phyloP scores from a whole-genome alignment of 2,113 vertebrate species.

The Leptobrachium ailaonicum region DNA sequence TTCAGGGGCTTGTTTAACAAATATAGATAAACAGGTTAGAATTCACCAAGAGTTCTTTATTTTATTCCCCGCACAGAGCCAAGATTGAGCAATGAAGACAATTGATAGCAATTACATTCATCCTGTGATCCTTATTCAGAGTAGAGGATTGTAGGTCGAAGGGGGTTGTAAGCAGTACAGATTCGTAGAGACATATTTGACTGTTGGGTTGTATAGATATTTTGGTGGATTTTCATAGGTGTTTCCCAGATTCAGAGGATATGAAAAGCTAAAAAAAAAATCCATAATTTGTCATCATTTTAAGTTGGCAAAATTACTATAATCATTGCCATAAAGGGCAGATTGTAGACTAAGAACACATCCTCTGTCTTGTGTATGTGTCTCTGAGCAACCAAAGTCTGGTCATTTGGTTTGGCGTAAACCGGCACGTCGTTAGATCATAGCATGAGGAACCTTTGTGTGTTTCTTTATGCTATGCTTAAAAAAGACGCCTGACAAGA shows the following conservation, averaged over 20 bases:
- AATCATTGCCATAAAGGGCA: too few relatives aligned
- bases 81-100: not conserved
- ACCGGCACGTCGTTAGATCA: too few relatives aligned
- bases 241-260: not conserved
- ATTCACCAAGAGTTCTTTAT: not conserved
- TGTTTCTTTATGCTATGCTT: too few relatives aligned
- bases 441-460: too few relatives aligned
- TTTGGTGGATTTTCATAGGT: not conserved
- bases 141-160: not conserved
- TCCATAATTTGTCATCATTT: too few relatives aligned
- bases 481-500: too few relatives aligned
- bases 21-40: conserved; percentile 4
- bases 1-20: conserved; percentile 2
- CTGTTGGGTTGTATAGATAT: not conserved
- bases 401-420: too few relatives aligned
- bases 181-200: not conserved
- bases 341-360: too few relatives aligned
- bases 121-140: not conserved
- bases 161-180: not conserved
- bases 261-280: too few relatives aligned
- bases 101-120: not conserved
- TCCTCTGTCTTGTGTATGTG: too few relatives aligned
- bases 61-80: not conserved
- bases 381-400: too few relatives aligned
- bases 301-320: too few relatives aligned